Evolutionary conservation across 2,113 vertebrate genomes (phyloP).

Genomic region (Pitta sordida): DNA sequence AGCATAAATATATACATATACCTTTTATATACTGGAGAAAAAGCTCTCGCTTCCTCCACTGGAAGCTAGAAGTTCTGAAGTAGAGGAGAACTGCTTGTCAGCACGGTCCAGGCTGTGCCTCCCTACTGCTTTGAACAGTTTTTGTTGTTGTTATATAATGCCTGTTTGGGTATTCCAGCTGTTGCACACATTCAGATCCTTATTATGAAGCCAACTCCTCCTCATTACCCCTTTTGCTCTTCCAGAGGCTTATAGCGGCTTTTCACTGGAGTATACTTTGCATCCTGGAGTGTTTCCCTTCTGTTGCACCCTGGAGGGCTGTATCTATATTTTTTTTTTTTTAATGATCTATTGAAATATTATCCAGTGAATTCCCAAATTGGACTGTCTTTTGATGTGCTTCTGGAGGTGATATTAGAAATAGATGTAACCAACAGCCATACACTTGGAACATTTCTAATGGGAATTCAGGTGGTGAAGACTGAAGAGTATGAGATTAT

Average conservation of each 20-base stretch:
- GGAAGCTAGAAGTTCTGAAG: neutral
- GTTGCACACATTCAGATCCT: neutral
- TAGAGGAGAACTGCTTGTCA: neutral
- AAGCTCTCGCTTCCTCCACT: neutral
- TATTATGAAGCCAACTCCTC: neutral
- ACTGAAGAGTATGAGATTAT: neutral
- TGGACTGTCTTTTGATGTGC: neutral
- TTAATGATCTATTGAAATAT: neutral
- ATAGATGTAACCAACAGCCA: neutral
- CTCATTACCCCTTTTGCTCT: neutral
- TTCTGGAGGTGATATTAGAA: slow-evolving; percentile 6
- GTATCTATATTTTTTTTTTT: neutral
- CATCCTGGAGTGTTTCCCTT: slow-evolving; percentile 4
- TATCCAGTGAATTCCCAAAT: neutral
- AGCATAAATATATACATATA: neutral
- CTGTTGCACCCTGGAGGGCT: neutral
- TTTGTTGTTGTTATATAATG: slow-evolving; percentile 2
- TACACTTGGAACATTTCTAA: neutral
- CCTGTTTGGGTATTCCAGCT: slow-evolving; percentile 39
- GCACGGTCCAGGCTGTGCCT: neutral
- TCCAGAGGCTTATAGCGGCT: neutral
- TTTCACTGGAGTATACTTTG: neutral
- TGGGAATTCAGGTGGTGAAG: neutral
- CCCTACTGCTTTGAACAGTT: neutral
- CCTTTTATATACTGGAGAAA: neutral